These are phyloP conservation scores for Cardiocondyla obscurior DNA, from an alignment of 1,140 invertebrate species.

Conservation along the genomic window DNA sequence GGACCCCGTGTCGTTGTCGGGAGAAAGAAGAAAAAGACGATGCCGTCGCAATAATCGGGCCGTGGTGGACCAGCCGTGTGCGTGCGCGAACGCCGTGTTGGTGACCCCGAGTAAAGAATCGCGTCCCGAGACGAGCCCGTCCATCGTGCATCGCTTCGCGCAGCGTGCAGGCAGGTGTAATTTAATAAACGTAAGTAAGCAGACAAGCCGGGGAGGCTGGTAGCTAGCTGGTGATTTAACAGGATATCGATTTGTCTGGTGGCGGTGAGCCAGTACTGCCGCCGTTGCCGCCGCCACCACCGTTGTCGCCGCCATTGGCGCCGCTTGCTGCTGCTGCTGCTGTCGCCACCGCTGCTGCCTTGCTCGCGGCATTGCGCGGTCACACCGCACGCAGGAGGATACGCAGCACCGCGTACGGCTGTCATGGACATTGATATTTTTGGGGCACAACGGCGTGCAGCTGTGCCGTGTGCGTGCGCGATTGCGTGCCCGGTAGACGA, in stretches of 20 bases:
- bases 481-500: conserved; percentile 75
- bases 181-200: conserved; percentile 76
- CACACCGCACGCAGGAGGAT: not conserved
- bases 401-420: conserved; percentile 23
- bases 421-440: conserved; percentile 82
- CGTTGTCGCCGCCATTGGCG: not conserved
- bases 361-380: conserved; percentile 7
- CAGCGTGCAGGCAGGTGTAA: conserved; percentile 71
- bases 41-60: conserved; percentile 69
- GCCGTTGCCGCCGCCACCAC: not conserved
- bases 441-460: conserved; percentile 77
- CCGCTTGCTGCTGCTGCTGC: not conserved
- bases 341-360: not conserved
- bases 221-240: conserved; percentile 77
- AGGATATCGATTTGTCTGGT: conserved; percentile 79
- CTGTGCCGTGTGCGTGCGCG: conserved; percentile 65
- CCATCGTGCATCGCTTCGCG: conserved; percentile 21
- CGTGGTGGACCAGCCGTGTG: conserved; percentile 28
- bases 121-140: not conserved
- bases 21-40: conserved; percentile 31
- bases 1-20: conserved; percentile 48
- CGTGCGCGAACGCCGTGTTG: conserved; percentile 27
- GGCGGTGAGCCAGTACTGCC: conserved; percentile 41
- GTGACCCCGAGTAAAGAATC: not conserved
- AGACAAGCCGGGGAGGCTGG: conserved; percentile 66